These are phyloP conservation scores for Globicephala melas DNA, from an alignment of 2,113 vertebrate genomes.

Conservation along the genomic window DNA sequence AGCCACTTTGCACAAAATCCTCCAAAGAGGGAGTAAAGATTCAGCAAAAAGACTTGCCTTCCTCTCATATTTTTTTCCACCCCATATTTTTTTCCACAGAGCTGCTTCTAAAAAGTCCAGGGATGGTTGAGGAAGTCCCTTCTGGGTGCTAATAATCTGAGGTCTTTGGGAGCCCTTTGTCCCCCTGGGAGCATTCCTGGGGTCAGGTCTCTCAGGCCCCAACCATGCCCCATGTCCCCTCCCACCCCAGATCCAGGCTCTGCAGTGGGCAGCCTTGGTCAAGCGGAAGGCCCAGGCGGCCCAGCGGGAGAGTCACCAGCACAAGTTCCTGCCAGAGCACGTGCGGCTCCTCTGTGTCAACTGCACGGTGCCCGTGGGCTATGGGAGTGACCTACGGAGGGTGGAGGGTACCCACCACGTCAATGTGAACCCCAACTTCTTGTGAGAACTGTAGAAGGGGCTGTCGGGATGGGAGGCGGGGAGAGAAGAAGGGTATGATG, in stretches of 20 bases:
- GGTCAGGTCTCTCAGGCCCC: not conserved
- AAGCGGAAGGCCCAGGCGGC: constrained; percentile 61
- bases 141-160: not conserved
- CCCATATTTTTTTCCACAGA: not conserved
- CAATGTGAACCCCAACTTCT: constrained; percentile 88
- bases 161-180: not conserved
- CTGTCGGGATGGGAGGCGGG: not conserved
- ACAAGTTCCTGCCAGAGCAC: not conserved
- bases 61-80: rapidly evolving
- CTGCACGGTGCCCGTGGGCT: constrained; percentile 83
- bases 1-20: not conserved
- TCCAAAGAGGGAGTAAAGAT: not conserved
- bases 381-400: constrained; percentile 85
- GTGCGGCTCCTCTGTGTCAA: constrained; percentile 85
- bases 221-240: rapidly evolving
- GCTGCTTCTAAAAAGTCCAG: not conserved
- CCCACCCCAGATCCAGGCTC: constrained; percentile 81
- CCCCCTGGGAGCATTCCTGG: not conserved
- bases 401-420: constrained; percentile 88
- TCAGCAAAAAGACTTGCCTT: not conserved
- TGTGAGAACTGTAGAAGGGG: constrained; percentile 81
- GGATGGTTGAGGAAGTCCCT: not conserved
- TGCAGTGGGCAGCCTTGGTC: constrained; percentile 79
- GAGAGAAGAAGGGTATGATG: rapidly evolving
- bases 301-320: constrained; percentile 22